phyloP scores from a whole-genome alignment of 2,797 vertebrate genomes.

The Acropternis orthonyx region DNA sequence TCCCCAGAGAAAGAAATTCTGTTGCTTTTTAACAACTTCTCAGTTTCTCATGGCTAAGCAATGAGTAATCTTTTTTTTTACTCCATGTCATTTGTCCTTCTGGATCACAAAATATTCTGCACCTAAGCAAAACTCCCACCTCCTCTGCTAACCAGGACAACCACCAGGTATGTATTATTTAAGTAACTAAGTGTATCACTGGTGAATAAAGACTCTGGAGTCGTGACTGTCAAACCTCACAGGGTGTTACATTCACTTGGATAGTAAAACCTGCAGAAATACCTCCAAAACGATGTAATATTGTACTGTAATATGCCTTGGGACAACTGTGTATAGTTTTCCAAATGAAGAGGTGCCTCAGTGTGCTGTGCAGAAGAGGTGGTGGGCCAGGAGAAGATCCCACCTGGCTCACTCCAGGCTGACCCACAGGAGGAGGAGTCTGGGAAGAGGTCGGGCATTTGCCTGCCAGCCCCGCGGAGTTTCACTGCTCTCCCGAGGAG shows the following conservation, averaged over 20 bases:
- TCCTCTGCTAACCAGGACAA: background rate
- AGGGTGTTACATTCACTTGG: background rate
- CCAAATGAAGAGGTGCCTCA: background rate
- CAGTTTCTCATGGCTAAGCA: background rate
- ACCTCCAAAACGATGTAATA: background rate
- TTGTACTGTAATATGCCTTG: background rate
- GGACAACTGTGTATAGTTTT: background rate
- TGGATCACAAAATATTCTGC: background rate
- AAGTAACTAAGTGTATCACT: background rate
- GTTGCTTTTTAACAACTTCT: background rate
- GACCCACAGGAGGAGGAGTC: background rate
- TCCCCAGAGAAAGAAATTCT: background rate
- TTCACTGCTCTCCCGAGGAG: background rate
- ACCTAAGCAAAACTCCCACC: background rate
- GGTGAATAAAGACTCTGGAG: background rate
- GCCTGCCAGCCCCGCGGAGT: background rate
- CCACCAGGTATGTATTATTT: accelerated
- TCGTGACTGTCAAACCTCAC: background rate
- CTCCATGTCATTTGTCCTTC: background rate
- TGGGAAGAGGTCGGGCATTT: background rate
- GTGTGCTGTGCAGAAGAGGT: background rate
- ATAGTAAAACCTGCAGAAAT: background rate
- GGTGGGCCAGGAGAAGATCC: background rate
- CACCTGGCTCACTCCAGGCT: background rate
- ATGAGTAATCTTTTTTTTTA: background rate